Conservation (phyloP, 2,113 vertebrate genomes). For the Stegostoma tigrinum region DNA sequence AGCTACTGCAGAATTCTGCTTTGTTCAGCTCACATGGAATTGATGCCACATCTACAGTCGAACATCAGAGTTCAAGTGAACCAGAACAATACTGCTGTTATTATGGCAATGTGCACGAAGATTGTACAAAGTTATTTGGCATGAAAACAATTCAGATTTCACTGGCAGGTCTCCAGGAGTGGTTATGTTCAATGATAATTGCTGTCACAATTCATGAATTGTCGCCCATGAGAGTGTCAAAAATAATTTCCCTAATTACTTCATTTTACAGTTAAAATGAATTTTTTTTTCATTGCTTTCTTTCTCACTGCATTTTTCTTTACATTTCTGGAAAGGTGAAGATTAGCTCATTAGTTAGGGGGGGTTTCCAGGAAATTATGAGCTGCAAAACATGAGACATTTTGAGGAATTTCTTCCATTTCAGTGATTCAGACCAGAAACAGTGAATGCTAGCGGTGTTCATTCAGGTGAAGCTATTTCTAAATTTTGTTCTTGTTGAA, state of each 20-base stretch:
- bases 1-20: background rate
- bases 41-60: background rate
- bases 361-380: background rate
- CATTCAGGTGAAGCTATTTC: background rate
- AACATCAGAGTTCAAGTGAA: background rate
- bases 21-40: background rate
- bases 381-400: background rate
- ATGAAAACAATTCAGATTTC: background rate
- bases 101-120: background rate
- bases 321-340: background rate
- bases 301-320: background rate
- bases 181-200: background rate
- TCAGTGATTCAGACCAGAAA: constrained; percentile 8
- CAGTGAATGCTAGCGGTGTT: background rate
- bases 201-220: background rate
- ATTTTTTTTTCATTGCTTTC: background rate
- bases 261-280: background rate
- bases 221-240: background rate
- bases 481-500: background rate
- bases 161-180: background rate
- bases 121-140: background rate
- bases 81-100: background rate
- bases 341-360: background rate
- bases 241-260: constrained; percentile 5
- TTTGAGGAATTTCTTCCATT: background rate